A percentile compares a stretch with the other conserved stretches of the same genome.
Evolutionary conservation across 2,797 vertebrate species (phyloP).

Genomic region (Cheracebus regulus): DNA sequence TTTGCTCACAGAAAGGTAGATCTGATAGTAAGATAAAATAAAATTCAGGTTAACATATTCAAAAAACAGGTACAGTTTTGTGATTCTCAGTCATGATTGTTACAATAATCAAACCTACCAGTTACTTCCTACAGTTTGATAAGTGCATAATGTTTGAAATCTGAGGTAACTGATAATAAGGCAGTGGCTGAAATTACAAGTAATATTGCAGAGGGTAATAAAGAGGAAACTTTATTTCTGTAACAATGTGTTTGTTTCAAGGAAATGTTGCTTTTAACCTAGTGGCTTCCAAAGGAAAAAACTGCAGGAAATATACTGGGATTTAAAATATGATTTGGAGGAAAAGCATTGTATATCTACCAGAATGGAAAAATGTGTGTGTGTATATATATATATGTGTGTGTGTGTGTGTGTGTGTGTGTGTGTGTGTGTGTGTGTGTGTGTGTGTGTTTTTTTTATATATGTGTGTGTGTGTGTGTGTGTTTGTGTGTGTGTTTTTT

Average conservation of each 20-base stretch:
- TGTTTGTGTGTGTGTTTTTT: no score
- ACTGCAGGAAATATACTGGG: background rate
- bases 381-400: background rate
- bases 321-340: conserved; percentile 14
- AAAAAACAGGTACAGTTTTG: conserved; percentile 34
- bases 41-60: conserved; percentile 54
- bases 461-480: rapidly evolving
- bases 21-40: conserved; percentile 23
- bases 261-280: conserved; percentile 15
- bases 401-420: rapidly evolving
- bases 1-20: background rate
- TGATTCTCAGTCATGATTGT: conserved; percentile 29
- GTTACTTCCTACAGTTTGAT: conserved; percentile 47
- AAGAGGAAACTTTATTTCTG: background rate
- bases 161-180: conserved; percentile 49
- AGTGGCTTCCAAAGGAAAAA: background rate
- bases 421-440: no score
- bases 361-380: background rate
- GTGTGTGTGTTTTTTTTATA: no score
- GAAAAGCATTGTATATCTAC: background rate
- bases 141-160: conserved; percentile 48
- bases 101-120: conserved; percentile 49
- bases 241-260: background rate
- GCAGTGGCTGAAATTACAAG: conserved; percentile 7
- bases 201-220: background rate